A percentile compares a stretch with the other conserved stretches of the same genome.
These are phyloP conservation scores for Ctenoplectra terminalis DNA, from an alignment of 1,140 invertebrate species.

Conservation along the genomic window DNA sequence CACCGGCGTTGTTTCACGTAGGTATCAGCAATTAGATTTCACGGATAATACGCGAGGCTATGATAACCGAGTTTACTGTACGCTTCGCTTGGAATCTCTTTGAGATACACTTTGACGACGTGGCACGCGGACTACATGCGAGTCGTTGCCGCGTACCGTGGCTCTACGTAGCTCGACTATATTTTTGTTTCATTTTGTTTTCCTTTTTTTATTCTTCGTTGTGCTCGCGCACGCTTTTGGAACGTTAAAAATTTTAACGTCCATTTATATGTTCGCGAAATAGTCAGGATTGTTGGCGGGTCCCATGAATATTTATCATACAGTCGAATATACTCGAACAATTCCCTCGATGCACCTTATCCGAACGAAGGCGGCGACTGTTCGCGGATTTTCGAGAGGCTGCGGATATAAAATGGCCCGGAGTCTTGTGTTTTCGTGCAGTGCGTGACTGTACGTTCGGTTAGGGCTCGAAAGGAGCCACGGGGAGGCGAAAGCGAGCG, in stretches of 20 bases:
- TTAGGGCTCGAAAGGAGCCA: slow-evolving; percentile 7
- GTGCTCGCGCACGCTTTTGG: background rate
- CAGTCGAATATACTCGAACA: background rate
- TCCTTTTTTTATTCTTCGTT: background rate
- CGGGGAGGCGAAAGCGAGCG: slow-evolving; percentile 41
- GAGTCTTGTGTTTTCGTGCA: slow-evolving; percentile 48
- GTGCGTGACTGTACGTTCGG: slow-evolving; percentile 55
- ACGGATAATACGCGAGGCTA: slow-evolving; percentile 55
- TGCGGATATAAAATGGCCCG: slow-evolving; percentile 1
- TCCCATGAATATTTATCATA: slow-evolving; percentile 43
- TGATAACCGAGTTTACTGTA: slow-evolving; percentile 54
- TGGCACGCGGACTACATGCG: background rate
- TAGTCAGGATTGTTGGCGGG: background rate
- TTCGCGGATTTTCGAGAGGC: slow-evolving; percentile 21
- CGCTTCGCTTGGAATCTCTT: slow-evolving; percentile 34
- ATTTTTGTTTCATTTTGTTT: background rate
- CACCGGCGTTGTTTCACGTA: slow-evolving; percentile 66
- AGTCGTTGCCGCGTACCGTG: background rate
- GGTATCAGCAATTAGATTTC: slow-evolving; percentile 76
- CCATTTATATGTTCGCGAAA: slow-evolving; percentile 40
- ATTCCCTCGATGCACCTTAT: background rate
- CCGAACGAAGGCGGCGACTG: background rate
- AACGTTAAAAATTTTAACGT: slow-evolving; percentile 45
- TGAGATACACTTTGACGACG: slow-evolving; percentile 31
- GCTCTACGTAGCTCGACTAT: background rate